Evolutionary conservation across 1,140 invertebrate genomes (phyloP).

Genomic region (Gerris buenoi): DNA sequence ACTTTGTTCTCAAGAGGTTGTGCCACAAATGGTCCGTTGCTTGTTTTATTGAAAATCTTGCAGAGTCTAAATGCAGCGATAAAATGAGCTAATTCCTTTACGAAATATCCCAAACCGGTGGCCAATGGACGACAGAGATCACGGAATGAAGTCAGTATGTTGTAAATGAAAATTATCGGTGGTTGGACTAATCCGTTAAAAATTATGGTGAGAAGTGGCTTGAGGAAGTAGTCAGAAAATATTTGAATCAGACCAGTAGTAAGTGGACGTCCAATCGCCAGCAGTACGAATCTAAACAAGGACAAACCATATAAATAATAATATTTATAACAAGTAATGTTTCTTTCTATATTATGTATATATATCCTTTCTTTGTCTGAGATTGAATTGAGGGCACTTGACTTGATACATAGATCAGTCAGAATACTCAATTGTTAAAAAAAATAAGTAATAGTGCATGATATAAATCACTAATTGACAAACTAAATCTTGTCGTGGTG

Average conservation of each 20-base stretch:
- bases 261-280: conserved; percentile 39
- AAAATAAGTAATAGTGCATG: too few species aligned
- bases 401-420: too few species aligned
- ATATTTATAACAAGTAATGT: too few species aligned
- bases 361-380: too few species aligned
- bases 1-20: background rate
- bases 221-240: conserved; percentile 46
- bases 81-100: conserved; percentile 32
- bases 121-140: conserved; percentile 45
- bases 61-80: conserved; percentile 34
- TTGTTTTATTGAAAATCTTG: conserved; percentile 25
- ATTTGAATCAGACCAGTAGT: conserved; percentile 42
- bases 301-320: too few species aligned
- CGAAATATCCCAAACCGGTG: conserved; percentile 34
- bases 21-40: conserved; percentile 9
- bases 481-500: too few species aligned
- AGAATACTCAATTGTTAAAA: too few species aligned
- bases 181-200: conserved; percentile 50
- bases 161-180: conserved; percentile 41
- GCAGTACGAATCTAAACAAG: conserved; percentile 36
- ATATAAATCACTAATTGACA: too few species aligned
- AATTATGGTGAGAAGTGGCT: conserved; percentile 42
- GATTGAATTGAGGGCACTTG: too few species aligned
- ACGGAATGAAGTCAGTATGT: conserved; percentile 40
- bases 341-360: too few species aligned